phyloP scores from a whole-genome alignment of 2,888 invertebrate species.

The Calephelis perditalis region DNA sequence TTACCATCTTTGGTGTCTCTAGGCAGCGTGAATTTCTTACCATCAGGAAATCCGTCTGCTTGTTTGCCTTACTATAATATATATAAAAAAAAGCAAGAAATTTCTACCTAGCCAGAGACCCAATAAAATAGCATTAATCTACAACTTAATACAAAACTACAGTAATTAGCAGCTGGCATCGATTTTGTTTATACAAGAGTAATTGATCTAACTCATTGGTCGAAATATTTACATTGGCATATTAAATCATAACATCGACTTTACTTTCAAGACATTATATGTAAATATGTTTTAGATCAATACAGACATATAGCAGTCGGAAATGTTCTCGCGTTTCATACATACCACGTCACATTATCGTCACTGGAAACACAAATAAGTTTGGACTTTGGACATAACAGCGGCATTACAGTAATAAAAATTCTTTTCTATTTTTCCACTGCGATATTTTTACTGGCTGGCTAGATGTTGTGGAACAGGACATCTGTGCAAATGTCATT shows the following conservation, averaged over 20 bases:
- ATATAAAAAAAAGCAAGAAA: too few relatives aligned
- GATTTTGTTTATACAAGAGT: conserved; percentile 1
- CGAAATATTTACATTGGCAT: conserved; percentile 4
- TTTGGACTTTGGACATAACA: conserved; percentile 3
- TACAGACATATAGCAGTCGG: neutral
- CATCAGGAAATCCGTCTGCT: too few relatives aligned
- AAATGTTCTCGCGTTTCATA: conserved; percentile 1
- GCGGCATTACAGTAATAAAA: neutral
- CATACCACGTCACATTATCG: neutral
- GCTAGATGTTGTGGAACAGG: neutral
- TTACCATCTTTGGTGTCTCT: too few relatives aligned
- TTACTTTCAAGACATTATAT: conserved; percentile 1
- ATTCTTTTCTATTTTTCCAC: conserved; percentile 1
- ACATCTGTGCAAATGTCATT: too few relatives aligned
- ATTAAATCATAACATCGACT: neutral
- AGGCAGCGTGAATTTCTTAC: too few relatives aligned
- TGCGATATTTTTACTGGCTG: conserved; percentile 7
- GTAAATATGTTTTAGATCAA: neutral
- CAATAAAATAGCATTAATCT: too few relatives aligned
- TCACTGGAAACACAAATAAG: conserved; percentile 6
- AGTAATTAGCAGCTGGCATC: too few relatives aligned
- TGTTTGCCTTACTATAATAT: too few relatives aligned
- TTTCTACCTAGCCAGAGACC: too few relatives aligned
- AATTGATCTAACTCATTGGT: neutral
- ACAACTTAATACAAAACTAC: too few relatives aligned